Evolutionary conservation across 2,113 vertebrate genomes (phyloP).

Genomic region (Myiagra hebetior): DNA sequence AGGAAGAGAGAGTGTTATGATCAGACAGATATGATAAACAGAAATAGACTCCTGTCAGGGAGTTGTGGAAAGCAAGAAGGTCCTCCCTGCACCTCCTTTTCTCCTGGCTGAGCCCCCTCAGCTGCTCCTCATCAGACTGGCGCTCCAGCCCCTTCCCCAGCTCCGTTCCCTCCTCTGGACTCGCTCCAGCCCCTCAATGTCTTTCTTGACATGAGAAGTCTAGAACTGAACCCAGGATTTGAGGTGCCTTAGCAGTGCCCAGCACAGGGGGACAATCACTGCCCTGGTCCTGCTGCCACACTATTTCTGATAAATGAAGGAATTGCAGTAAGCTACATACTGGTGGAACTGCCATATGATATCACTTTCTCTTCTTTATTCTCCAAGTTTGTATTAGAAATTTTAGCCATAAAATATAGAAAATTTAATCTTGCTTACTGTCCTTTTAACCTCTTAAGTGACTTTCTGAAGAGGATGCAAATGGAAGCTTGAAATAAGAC

Average conservation of each 20-base stretch:
- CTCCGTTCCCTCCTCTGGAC: neutral
- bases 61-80: neutral
- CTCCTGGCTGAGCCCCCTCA: neutral
- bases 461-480: neutral
- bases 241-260: neutral
- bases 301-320: neutral
- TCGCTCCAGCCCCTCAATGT: neutral
- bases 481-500: neutral
- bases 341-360: neutral
- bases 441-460: neutral
- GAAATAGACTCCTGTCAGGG: neutral
- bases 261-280: neutral
- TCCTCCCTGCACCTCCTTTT: neutral
- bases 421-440: neutral
- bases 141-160: neutral
- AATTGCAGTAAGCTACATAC: neutral
- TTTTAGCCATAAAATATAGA: neutral
- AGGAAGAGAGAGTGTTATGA: neutral
- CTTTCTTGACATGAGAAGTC: accelerated
- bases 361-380: neutral
- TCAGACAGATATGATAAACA: neutral
- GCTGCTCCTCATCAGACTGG: neutral
- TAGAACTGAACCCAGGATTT: neutral
- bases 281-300: neutral
- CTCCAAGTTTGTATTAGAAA: neutral